Evolutionary conservation across 1,140 invertebrate genomes (phyloP), one percentile per base, ranked within the genome.

Genomic region (Hypsibius dujardini): DNA sequence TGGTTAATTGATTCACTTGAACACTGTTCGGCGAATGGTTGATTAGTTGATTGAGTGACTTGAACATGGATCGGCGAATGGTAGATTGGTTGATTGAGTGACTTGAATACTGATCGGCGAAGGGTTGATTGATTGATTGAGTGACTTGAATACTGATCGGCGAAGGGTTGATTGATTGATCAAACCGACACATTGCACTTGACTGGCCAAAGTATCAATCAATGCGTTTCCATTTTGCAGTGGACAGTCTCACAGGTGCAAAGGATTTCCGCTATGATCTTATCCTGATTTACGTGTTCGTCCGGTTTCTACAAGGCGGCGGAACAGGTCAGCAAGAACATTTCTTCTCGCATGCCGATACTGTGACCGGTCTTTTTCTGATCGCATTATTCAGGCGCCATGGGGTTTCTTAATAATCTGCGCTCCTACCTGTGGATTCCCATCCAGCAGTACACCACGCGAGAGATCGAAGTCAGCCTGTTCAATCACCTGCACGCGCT

Each of bases 231-330:
- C 59, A 75, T 72, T 75, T 83, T 83, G 46, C 79, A 90, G 88
- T 90, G 73, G 85, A 91, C 80, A 88, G 87, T 76, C 79, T 91
- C 75, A 85, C 85, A 46, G 72, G 71, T 28, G 76, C 79, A 7
- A 47, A 14, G 12, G 1, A 59, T 75, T 92, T 89, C 77, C 84
- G 90, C 73, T 96, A 90, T 88, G 90, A 95, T 77, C 85, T 88
- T 72, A 87, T 97, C 74, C 78, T 93, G 1, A 86, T 90, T 56
- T 95, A 90, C 78, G 88, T 91, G 3, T 79, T 79, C 1, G 86
- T 97, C 73, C 91, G 92, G 79, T 95, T 95, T 79, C 82, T 96
- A 1, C 92, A 95, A 85, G 94, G 92, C 1, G 90, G 89, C 46
- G 89, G 89, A 69, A 89, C 88, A 14, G 90, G 90, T 15, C 7